These are phyloP conservation scores for Corbicula japonica DNA, from an alignment of 2,888 invertebrate species.

Conservation along the genomic window DNA sequence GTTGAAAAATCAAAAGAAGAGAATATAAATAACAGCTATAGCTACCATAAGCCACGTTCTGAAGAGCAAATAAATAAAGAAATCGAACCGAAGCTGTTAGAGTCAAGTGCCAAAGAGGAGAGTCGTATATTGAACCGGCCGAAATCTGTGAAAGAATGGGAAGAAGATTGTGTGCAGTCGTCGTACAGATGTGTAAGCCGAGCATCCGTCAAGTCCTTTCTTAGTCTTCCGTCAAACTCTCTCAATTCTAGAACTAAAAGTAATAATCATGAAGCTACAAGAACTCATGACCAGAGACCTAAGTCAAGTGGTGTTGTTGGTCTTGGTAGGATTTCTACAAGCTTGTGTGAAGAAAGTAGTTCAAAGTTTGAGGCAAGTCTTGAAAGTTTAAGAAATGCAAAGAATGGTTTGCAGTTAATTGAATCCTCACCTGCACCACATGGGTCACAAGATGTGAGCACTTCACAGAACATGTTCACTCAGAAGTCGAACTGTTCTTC, in stretches of 20 bases:
- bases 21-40: constrained; percentile 26
- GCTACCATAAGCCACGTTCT: constrained; percentile 26
- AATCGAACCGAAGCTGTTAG: neutral
- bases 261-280: constrained; percentile 20
- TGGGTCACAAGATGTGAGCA: constrained; percentile 12
- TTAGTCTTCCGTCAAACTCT: constrained; percentile 58
- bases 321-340: constrained; percentile 4
- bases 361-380: constrained; percentile 13
- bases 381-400: constrained; percentile 11
- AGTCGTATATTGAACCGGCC: constrained; percentile 1
- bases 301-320: constrained; percentile 12
- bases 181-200: constrained; percentile 56
- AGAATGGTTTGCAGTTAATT: neutral
- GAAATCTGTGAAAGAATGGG: constrained; percentile 11
- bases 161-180: constrained; percentile 30
- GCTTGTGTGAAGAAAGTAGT: neutral
- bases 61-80: constrained; percentile 19
- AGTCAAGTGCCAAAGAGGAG: neutral
- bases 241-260: constrained; percentile 53
- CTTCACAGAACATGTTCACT: neutral
- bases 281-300: constrained; percentile 10
- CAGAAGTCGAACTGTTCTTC: neutral
- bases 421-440: neutral
- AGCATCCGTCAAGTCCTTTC: constrained; percentile 49
- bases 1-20: constrained; percentile 22